Conservation (phyloP, 2,797 vertebrate species). For the Silurus aristotelis region DNA sequence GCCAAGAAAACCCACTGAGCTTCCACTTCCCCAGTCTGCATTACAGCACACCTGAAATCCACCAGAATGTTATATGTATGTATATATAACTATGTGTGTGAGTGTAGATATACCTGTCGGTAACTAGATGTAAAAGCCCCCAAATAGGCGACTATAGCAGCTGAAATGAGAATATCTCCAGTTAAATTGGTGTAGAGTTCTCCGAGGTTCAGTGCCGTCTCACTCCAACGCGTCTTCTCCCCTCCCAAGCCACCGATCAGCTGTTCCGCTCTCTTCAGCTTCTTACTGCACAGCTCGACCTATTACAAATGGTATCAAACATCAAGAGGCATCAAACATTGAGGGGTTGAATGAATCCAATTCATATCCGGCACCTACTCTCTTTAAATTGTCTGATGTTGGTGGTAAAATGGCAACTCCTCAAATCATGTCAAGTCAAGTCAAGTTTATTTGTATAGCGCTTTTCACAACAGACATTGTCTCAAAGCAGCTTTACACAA, state of each 20-base stretch:
- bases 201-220: constrained; percentile 78
- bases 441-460: too few species aligned
- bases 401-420: too few species aligned
- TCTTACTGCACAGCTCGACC: constrained; percentile 87
- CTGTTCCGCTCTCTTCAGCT: constrained; percentile 82
- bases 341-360: not conserved
- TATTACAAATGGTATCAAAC: constrained; percentile 51
- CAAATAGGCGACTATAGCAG: constrained; percentile 83
- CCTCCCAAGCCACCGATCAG: constrained; percentile 88
- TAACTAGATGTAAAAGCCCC: constrained; percentile 88
- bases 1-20: too few species aligned
- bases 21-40: too few species aligned
- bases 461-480: too few species aligned
- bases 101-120: constrained; percentile 75
- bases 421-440: too few species aligned
- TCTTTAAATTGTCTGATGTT: not conserved
- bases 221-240: constrained; percentile 85
- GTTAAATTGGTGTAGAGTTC: constrained; percentile 81
- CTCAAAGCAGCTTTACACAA: too few species aligned
- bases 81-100: not conserved
- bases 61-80: too few species aligned
- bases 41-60: too few species aligned
- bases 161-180: constrained; percentile 85
- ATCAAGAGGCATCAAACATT: not conserved
- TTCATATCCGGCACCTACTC: not conserved